Evolutionary conservation across 2,888 invertebrate species (phyloP).

Genomic region (Oscheius onirici): DNA sequence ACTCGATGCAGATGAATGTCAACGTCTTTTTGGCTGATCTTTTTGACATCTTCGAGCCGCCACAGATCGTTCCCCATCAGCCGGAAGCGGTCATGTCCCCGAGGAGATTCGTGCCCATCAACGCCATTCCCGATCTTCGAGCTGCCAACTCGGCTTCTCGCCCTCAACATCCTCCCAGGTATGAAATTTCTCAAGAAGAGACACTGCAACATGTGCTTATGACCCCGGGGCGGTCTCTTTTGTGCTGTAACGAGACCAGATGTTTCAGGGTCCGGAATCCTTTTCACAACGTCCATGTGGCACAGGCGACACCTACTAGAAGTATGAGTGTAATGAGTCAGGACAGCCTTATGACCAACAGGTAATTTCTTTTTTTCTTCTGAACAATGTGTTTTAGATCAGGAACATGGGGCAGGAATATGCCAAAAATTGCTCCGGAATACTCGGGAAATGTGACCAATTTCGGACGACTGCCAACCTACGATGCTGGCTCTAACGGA

Average conservation of each 20-base stretch:
- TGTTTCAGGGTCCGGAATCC: constrained; percentile 32
- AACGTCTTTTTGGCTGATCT: constrained; percentile 73
- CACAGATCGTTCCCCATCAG: constrained; percentile 30
- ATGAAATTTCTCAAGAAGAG: background rate
- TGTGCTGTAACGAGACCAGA: constrained; percentile 2
- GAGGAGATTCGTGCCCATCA: constrained; percentile 65
- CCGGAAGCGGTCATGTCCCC: constrained; percentile 51
- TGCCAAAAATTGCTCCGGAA: constrained; percentile 18
- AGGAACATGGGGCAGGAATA: constrained; percentile 15
- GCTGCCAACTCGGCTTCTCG: constrained; percentile 64
- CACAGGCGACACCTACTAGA: constrained; percentile 39
- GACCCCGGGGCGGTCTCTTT: background rate
- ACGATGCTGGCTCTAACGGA: constrained; percentile 35
- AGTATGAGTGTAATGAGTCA: constrained; percentile 58
- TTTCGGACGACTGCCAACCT: constrained; percentile 34
- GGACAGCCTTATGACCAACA: constrained; percentile 49
- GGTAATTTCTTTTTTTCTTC: constrained; percentile 19
- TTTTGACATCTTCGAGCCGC: constrained; percentile 72
- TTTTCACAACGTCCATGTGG: constrained; percentile 30
- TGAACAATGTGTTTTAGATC: background rate
- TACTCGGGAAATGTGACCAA: constrained; percentile 42
- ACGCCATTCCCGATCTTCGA: constrained; percentile 58
- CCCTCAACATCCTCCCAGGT: constrained; percentile 56
- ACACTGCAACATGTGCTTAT: background rate
- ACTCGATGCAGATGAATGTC: constrained; percentile 67